These are phyloP conservation scores for Pedionomus torquatus DNA, from an alignment of 2,113 vertebrate species.

Conservation along the genomic window DNA sequence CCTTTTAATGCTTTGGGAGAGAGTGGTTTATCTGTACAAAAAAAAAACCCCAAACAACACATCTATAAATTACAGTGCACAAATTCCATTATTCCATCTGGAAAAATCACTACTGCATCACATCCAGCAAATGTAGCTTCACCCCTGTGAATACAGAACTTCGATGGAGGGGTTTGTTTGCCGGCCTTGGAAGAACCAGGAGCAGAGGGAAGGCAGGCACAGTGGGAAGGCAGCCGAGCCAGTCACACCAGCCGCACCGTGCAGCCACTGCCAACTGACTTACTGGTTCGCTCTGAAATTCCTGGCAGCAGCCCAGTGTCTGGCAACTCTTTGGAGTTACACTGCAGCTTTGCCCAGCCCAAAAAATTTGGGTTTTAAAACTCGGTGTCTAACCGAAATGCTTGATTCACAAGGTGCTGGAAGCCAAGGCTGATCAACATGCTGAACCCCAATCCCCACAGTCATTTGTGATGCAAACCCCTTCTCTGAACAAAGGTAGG, in stretches of 20 bases:
- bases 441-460: background rate
- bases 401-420: background rate
- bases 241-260: background rate
- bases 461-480: background rate
- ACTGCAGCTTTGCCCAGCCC: background rate
- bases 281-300: background rate
- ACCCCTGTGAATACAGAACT: background rate
- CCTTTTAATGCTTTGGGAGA: conserved; percentile 92
- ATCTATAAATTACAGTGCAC: conserved; percentile 1
- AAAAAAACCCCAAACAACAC: background rate
- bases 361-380: background rate
- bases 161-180: background rate
- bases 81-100: background rate
- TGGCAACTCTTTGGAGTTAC: background rate
- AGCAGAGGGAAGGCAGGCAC: background rate
- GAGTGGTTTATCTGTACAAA: conserved; percentile 87
- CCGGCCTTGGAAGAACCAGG: background rate
- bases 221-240: accelerated
- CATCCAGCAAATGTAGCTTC: background rate
- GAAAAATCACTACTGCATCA: background rate
- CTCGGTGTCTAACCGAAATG: background rate
- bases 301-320: background rate
- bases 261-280: background rate
- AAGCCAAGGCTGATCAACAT: background rate
- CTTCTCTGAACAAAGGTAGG: background rate